These are phyloP conservation scores for Myoxocephalus aenaeus DNA, from an alignment of 2,797 vertebrate species.

Conservation along the genomic window DNA sequence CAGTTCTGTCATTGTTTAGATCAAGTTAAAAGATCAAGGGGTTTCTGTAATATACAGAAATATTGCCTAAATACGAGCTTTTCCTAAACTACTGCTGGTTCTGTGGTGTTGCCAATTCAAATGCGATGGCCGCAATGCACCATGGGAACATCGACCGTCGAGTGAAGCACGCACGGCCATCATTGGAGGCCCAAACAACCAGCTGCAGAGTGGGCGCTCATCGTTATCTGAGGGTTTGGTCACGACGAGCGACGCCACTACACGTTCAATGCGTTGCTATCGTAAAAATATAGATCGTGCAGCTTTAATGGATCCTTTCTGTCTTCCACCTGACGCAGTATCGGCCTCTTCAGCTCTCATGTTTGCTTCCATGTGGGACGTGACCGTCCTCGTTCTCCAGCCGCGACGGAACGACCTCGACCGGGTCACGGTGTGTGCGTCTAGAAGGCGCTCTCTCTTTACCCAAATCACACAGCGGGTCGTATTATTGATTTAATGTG, in stretches of 20 bases:
- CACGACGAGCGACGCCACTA: neutral
- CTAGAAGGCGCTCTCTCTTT: neutral
- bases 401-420: conserved; percentile 12
- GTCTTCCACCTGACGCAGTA: neutral
- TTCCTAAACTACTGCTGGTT: neutral
- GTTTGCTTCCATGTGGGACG: conserved; percentile 9
- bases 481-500: conserved; percentile 43
- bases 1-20: neutral
- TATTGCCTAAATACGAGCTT: neutral
- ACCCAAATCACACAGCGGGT: conserved; percentile 16
- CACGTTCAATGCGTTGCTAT: neutral
- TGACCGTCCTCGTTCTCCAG: conserved; percentile 32
- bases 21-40: neutral
- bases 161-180: neutral
- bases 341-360: neutral
- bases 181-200: neutral
- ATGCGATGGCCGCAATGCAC: neutral
- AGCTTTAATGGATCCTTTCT: no score
- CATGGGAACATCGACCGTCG: neutral
- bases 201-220: neutral
- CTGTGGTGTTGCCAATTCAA: neutral
- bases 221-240: neutral
- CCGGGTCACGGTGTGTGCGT: conserved; percentile 5
- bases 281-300: neutral
- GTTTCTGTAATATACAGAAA: neutral